A percentile compares a stretch with the other conserved stretches of the same genome.
These are phyloP conservation scores for Daktulosphaira vitifoliae DNA, from an alignment of 1,140 invertebrate genomes.

Conservation along the genomic window DNA sequence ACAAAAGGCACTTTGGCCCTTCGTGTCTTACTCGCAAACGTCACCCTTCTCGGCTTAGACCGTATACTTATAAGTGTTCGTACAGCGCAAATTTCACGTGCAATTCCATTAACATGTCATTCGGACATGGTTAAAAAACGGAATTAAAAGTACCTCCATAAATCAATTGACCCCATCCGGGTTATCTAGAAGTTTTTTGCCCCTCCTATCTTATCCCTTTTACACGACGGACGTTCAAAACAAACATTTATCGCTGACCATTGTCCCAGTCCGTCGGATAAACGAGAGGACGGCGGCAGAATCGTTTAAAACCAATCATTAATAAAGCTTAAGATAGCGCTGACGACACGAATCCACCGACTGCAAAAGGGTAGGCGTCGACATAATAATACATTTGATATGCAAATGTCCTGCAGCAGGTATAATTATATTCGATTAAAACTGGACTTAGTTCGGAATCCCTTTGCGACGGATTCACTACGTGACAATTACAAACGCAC, in stretches of 20 bases:
- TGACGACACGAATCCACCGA: too few relatives aligned
- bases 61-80: too few relatives aligned
- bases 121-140: background rate
- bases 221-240: background rate
- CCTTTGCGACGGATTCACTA: conserved; percentile 14
- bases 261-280: background rate
- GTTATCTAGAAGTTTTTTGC: conserved; percentile 5
- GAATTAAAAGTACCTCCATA: conserved; percentile 13
- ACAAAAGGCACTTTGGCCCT: too few relatives aligned
- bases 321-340: conserved; percentile 31
- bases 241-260: conserved; percentile 27
- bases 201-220: background rate
- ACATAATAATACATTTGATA: conserved; percentile 21
- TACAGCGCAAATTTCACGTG: background rate
- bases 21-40: too few relatives aligned
- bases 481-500: conserved; percentile 15
- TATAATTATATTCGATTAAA: conserved; percentile 22
- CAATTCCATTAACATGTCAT: conserved; percentile 22
- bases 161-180: conserved; percentile 21
- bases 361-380: background rate
- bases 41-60: too few relatives aligned
- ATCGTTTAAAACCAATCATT: conserved; percentile 30
- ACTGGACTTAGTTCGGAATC: conserved; percentile 13
- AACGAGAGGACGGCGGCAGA: background rate
- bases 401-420: conserved; percentile 21